These are phyloP conservation scores for Tromatobia lineatoria DNA, from an alignment of 2,888 invertebrate species.

Conservation along the genomic window DNA sequence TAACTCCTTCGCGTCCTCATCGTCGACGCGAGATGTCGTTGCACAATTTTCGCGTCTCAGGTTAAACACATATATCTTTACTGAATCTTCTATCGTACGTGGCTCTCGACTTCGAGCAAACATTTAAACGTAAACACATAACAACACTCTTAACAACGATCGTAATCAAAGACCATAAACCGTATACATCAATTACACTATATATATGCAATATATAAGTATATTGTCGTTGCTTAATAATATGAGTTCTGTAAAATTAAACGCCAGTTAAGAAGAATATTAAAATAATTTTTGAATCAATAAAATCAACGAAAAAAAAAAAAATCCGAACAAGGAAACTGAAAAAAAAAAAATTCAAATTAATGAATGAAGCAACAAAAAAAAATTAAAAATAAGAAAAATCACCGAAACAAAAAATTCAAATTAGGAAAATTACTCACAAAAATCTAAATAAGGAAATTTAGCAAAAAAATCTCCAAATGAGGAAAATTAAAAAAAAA, in stretches of 20 bases:
- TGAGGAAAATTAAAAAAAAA: too few species aligned
- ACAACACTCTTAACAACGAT: constrained; percentile 4
- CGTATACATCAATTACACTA: background rate
- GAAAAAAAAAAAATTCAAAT: too few species aligned
- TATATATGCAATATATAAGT: background rate
- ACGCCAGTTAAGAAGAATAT: background rate
- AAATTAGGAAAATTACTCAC: too few species aligned
- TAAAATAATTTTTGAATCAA: too few species aligned
- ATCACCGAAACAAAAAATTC: too few species aligned
- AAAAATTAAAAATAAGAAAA: too few species aligned
- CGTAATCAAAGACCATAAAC: background rate
- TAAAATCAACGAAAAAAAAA: too few species aligned
- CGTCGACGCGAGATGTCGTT: background rate
- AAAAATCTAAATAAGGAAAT: too few species aligned
- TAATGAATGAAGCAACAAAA: too few species aligned
- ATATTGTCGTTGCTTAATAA: constrained; percentile 5
- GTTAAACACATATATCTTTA: background rate
- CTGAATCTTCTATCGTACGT: background rate
- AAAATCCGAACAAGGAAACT: too few species aligned
- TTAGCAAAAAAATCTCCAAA: too few species aligned
- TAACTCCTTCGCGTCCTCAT: background rate
- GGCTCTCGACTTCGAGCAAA: constrained; percentile 13
- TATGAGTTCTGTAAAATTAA: background rate
- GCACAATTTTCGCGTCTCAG: constrained; percentile 10
- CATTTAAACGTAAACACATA: background rate